Evolutionary conservation across 2,113 vertebrate species (phyloP).

Genomic region (Cyprinus carpio): DNA sequence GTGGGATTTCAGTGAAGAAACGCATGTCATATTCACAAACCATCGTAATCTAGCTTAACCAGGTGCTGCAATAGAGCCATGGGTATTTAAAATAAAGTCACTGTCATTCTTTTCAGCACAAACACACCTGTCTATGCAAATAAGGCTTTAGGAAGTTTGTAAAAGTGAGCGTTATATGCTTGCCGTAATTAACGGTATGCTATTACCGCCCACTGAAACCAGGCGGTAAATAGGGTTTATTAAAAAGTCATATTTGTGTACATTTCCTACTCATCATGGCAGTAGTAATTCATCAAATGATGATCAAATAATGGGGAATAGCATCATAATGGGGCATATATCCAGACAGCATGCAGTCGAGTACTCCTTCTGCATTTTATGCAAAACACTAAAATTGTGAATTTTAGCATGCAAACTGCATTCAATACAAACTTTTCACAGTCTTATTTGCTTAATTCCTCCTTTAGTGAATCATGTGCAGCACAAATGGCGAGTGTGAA

Average conservation of each 20-base stretch:
- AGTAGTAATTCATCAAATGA: constrained; percentile 5
- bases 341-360: not conserved
- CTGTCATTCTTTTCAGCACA: not conserved
- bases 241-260: not conserved
- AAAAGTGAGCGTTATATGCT: not conserved
- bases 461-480: not conserved
- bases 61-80: not conserved
- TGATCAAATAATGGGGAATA: not conserved
- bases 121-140: constrained; percentile 14
- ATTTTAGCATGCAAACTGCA: not conserved
- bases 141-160: not conserved
- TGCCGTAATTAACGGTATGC: not conserved
- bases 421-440: not conserved
- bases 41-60: not conserved
- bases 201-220: not conserved
- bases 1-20: not conserved
- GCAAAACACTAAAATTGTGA: not conserved
- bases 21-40: not conserved
- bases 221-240: not conserved
- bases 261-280: constrained; percentile 6
- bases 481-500: not conserved
- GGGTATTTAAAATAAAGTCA: constrained; percentile 4
- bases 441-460: not conserved
- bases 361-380: not conserved
- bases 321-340: constrained; percentile 6